Evolutionary conservation across 2,113 vertebrate genomes (phyloP), one percentile per base, ranked within the genome.

Genomic region (western clawed frog (Xenopus tropicalis)): DNA sequence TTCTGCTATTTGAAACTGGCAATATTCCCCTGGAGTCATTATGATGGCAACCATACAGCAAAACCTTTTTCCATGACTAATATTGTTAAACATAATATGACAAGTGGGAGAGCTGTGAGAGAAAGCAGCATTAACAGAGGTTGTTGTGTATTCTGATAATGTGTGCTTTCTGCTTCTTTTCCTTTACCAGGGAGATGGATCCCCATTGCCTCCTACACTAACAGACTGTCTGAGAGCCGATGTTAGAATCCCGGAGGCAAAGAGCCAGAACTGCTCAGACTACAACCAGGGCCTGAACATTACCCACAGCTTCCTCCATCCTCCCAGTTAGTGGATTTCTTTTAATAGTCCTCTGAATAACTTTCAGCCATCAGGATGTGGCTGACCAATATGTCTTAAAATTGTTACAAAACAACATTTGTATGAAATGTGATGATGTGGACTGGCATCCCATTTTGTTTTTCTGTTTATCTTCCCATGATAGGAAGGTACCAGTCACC

Each of bases 191-290:
- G 83, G 66, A 77, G 72, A 86, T 80, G 24, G 84, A 73, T 84
- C 85, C 48, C 66, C 87, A 58, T 76, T 92, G 79, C 86, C 87
- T 67, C 85, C 86, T 42, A 88, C 88, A 72, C 66, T 71, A 54
- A 24, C 86, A 78, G 84, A 91, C 88, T 97, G 96, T 89, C 84
- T 96, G 81, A 89, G 95, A 85, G 81, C 94, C 77, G 97, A 99
- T 80, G 91, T 95, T 79, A 90, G 96, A 83, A 86, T 98, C 63
- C 78, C 81, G 61, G 71, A 67, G 16, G 80, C 83, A 70, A 58
- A 77, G 68, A 98, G 92, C 82, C 91, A 94, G 67, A 90, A 86
- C 4, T 99, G 96, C 86, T 89, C 91, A n/a, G 64, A 87, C 70
- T 95, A 93, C 81, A 46, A 74, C 82, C 4, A 72, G 57, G 81